phyloP scores from a whole-genome alignment of 1,140 invertebrate genomes.

The Nasonia longicornis region DNA sequence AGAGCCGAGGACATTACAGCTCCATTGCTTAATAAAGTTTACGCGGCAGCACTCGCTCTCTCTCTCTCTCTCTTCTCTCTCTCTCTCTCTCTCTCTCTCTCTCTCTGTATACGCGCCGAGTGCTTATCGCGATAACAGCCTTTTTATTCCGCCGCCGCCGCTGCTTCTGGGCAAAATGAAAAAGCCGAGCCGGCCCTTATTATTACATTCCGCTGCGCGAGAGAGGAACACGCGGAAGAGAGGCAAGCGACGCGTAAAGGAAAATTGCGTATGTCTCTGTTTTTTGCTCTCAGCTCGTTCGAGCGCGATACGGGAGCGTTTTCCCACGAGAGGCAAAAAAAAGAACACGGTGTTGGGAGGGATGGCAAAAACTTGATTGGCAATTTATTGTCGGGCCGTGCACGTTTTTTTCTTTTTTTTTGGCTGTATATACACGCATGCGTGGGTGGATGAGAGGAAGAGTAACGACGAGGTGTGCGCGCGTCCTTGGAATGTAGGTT shows the following conservation, averaged over 20 bases:
- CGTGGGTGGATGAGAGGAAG: neutral
- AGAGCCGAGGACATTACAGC: slow-evolving; percentile 9
- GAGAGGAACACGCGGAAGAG: neutral
- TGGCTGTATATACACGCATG: neutral
- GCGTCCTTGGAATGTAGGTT: neutral
- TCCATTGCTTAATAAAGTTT: slow-evolving; percentile 43
- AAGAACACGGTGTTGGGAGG: neutral
- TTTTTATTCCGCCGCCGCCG: neutral
- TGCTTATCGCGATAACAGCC: slow-evolving; percentile 37
- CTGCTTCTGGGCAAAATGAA: slow-evolving; percentile 26
- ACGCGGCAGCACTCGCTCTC: neutral
- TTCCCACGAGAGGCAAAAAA: neutral
- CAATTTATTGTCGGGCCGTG: slow-evolving; percentile 27
- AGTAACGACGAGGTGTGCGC: slow-evolving; percentile 7
- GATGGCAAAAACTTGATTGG: slow-evolving; percentile 29
- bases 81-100: too few species aligned
- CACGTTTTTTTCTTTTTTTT: slow-evolving; percentile 8
- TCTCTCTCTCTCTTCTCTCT: too few species aligned
- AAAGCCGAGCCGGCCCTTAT: slow-evolving; percentile 27
- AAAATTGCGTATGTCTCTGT: slow-evolving; percentile 27
- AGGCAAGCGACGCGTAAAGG: slow-evolving; percentile 7
- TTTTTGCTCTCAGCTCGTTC: neutral
- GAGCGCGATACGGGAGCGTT: neutral
- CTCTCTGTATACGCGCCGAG: neutral
- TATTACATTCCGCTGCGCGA: slow-evolving; percentile 29